Conservation (phyloP, 1,140 invertebrate species). For the Drosophila serrata region DNA sequence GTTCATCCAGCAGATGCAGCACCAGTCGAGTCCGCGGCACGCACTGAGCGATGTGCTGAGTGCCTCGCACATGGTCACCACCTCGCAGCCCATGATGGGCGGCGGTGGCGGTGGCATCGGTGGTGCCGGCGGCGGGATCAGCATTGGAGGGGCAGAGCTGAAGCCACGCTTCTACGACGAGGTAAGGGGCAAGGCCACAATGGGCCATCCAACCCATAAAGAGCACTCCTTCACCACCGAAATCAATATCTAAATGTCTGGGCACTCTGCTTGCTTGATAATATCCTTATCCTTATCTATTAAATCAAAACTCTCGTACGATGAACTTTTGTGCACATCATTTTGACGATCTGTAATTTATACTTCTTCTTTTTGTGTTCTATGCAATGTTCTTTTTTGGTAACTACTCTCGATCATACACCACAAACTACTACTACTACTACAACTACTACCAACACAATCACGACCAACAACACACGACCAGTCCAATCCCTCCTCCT, state of each 20-base stretch:
- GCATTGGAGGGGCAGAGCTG: conserved; percentile 70
- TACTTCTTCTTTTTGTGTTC: conserved; percentile 68
- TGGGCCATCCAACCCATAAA: conserved; percentile 8
- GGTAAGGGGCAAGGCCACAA: conserved; percentile 57
- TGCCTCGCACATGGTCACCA: conserved; percentile 76
- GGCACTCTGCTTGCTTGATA: conserved; percentile 78
- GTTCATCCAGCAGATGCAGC: conserved; percentile 88
- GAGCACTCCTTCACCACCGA: conserved; percentile 49
- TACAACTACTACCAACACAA: conserved; percentile 23
- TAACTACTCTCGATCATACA: conserved; percentile 62
- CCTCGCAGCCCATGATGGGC: conserved; percentile 75
- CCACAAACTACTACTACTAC: conserved; percentile 20
- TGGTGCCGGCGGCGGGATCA: conserved; percentile 71
- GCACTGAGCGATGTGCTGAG: conserved; percentile 80
- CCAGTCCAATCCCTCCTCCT: conserved; percentile 83
- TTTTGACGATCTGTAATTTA: conserved; percentile 72
- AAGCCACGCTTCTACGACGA: conserved; percentile 82
- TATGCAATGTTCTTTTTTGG: conserved; percentile 74
- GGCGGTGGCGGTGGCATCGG: conserved; percentile 63
- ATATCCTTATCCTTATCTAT: conserved; percentile 54
- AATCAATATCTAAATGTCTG: conserved; percentile 77
- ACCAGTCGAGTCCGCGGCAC: conserved; percentile 76
- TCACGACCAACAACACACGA: conserved; percentile 24
- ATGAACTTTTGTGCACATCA: conserved; percentile 70
- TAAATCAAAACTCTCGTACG: conserved; percentile 54